Evolutionary conservation across 1,140 invertebrate species (phyloP), one percentile per base, ranked within the genome.

Genomic region (Acromyrmex charruanus): DNA sequence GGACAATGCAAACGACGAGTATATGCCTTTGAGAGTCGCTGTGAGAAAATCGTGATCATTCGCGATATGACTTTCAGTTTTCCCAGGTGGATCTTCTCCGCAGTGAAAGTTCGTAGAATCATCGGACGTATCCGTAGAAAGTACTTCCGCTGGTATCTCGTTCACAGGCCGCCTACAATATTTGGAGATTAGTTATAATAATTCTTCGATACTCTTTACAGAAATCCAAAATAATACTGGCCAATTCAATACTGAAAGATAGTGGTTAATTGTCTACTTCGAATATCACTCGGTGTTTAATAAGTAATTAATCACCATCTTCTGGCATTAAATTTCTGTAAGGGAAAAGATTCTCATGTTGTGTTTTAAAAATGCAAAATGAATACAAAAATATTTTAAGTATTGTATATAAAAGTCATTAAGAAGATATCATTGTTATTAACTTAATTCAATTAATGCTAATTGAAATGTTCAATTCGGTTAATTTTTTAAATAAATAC

Each of bases 21-120:
- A 68, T 31, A 63, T 49, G n/a, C 16, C 51, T 44, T 25, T 16
- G 35, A 65, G 59, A 85, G 21, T 55, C 75, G 3, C 63, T 61
- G 63, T 85, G 82, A 79, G 82, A 85, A 79, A 85, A 85, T 66
- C 82, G 75, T 68, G 82, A 85, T 77, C 59, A 53, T 85, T 55
- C 74, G 66, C 44, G 72, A 80, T 59, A 69, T 91, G 85, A 91
- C 80, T 91, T 90, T 91, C 87, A 90, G 61, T 90, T 91, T 44
- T 80, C 82, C 44, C 63, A 28, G 55, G 71, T 65, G 72, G 35
- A 53, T 66, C 59, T 77, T 58, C 71, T 44, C 75, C 49, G 21
- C 51, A 44, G 88, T 88, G 89, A 90, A 90, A 90, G 89, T 90
- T 55, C 53, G 61, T 58, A 69, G 31, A 74, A 84, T 87, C 88